Percentiles rank a stretch among this genome's conserved stretches.
Evolutionary conservation across 2,113 vertebrate species (phyloP).

Genomic region (Gobiocypris rarus): DNA sequence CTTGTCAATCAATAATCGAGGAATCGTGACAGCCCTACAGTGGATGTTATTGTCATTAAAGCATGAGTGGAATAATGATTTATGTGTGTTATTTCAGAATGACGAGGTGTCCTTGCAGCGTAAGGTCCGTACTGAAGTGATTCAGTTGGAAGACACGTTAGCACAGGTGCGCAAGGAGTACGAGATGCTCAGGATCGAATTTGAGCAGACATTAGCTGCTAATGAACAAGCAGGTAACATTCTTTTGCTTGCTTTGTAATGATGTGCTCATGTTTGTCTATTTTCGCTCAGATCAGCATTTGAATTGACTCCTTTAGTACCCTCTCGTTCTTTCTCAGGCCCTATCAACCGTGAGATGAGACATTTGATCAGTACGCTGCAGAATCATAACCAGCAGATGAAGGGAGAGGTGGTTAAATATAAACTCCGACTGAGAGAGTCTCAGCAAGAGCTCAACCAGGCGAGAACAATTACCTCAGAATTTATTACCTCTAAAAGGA

Average conservation of each 20-base stretch:
- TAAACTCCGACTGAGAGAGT: conserved; percentile 89
- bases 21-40: too few relatives aligned
- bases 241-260: not conserved
- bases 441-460: conserved; percentile 91
- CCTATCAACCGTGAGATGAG: conserved; percentile 98
- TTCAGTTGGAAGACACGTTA: conserved; percentile 96
- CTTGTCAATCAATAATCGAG: too few relatives aligned
- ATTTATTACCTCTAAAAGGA: not conserved
- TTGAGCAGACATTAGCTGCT: conserved; percentile 96
- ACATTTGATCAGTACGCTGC: conserved; percentile 95
- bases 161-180: conserved; percentile 98
- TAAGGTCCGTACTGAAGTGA: conserved; percentile 94
- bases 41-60: not conserved
- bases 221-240: conserved; percentile 95
- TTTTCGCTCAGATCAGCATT: not conserved
- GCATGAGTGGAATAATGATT: not conserved
- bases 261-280: not conserved
- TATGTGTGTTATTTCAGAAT: conserved; percentile 75
- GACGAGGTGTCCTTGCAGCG: conserved; percentile 95
- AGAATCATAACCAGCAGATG: conserved; percentile 97
- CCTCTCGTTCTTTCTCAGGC: conserved; percentile 69
- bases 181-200: conserved; percentile 97
- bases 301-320: not conserved
- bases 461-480: too few relatives aligned
- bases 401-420: conserved; percentile 94